A percentile compares a stretch with the other conserved stretches of the same genome.
These are phyloP conservation scores for Melitaea athalia DNA, from an alignment of 2,888 invertebrate species.

Conservation along the genomic window DNA sequence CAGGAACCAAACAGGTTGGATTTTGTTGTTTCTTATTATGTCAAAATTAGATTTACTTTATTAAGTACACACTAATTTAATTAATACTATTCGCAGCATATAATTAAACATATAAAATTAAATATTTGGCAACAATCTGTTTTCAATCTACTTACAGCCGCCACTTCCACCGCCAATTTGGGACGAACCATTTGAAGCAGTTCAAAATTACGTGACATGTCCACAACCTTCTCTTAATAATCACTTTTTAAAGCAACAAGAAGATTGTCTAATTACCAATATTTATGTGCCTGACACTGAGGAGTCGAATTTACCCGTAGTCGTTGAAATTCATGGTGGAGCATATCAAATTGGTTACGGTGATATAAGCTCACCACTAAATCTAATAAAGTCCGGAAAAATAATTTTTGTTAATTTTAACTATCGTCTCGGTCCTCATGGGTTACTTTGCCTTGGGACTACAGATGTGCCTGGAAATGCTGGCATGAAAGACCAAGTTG, in stretches of 20 bases:
- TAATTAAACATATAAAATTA: too few relatives aligned
- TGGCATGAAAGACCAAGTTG: conserved; percentile 65
- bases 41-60: too few relatives aligned
- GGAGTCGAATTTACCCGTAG: conserved; percentile 53
- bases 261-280: conserved; percentile 48
- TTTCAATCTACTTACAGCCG: conserved; percentile 39
- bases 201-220: conserved; percentile 21
- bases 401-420: conserved; percentile 58
- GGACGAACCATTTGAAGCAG: conserved; percentile 48
- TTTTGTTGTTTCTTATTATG: too few relatives aligned
- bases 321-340: conserved; percentile 71
- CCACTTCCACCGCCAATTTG: conserved; percentile 54
- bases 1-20: too few relatives aligned
- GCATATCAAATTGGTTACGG: conserved; percentile 61
- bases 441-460: conserved; percentile 63
- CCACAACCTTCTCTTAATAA: background rate
- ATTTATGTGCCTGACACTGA: conserved; percentile 46
- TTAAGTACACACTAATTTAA: too few relatives aligned
- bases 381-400: conserved; percentile 48
- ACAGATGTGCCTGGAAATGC: conserved; percentile 62
- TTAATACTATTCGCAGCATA: too few relatives aligned
- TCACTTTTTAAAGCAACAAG: conserved; percentile 16
- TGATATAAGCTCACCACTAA: conserved; percentile 39
- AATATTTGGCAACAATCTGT: background rate
- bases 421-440: conserved; percentile 58